Base-by-base conservation (phyloP, 1,140 invertebrate species). In the Hyles vespertilio region DNA sequence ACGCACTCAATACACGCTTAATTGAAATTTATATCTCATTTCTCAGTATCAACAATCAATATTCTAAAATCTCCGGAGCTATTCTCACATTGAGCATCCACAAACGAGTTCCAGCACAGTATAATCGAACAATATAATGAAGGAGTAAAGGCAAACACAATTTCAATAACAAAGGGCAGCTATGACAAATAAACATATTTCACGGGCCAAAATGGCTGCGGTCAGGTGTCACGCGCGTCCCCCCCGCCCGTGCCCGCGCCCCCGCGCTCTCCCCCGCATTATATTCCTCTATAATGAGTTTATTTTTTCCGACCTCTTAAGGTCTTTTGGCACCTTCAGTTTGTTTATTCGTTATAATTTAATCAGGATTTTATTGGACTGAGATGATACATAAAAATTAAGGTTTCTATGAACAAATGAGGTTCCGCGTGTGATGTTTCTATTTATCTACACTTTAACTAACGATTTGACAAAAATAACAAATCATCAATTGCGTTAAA, bases 101-200 rank as follows among this genome's bases (percentile, higher is more conserved):
- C 75, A 87, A 85, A 89, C 86, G 75, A 77, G 86, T 84, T 87
- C 69, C 72, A 77, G 69, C 65, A 60, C 66, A 74, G 79, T 76
- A 87, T 85, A 89, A 84, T 86, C 86, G 81, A 86, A 89, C 81
- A 89, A 89, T 86, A 85, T 88, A 86, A 87, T 84, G 80, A 84
- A 84, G 81, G 79, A 84, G 82, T 84, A 78, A 85, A 88, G 84
- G 79, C 81, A 89, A 89, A 89, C 86, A 89, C 74, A 79, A 89
- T 89, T 89, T 89, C 82, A 89, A 89, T 89, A 89, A 89, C 86
- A 89, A 89, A 88, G 75, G 81, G 72, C 74, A 79, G 73, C 80
- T 78, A 85, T 81, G 82, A 89, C 86, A 89, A 89, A 89, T 89
- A 89, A 89, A 87, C 86, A 89, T 89, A 87, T 89, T 89, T 89